Evolutionary conservation across 2,797 vertebrate genomes (phyloP).

Genomic region (Notamacropus eugenii): DNA sequence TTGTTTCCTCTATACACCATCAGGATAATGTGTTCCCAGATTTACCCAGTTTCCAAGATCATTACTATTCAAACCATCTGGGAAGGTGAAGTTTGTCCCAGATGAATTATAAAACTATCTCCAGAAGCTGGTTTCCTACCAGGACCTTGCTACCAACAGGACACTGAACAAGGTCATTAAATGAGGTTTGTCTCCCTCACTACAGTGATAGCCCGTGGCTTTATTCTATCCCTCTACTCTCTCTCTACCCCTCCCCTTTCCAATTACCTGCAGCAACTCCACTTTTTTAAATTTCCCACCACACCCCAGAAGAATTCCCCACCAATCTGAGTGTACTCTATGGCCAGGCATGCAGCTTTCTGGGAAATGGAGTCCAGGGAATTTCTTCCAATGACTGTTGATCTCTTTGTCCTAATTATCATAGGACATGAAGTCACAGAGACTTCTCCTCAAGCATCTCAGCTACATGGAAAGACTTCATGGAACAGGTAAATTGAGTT

Average conservation of each 20-base stretch:
- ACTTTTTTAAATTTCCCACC: neutral
- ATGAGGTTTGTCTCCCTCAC: neutral
- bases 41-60: neutral
- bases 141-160: neutral
- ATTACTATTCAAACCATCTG: neutral
- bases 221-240: neutral
- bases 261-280: neutral
- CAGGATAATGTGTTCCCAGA: neutral
- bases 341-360: neutral
- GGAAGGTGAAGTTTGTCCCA: neutral
- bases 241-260: neutral
- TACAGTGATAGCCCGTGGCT: neutral
- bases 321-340: neutral
- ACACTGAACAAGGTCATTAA: neutral
- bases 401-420: neutral
- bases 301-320: neutral
- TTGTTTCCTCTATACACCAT: neutral
- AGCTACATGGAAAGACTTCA: neutral
- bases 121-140: neutral
- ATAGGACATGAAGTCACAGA: neutral
- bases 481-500: neutral
- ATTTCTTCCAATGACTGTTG: neutral
- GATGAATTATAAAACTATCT: neutral
- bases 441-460: neutral
- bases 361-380: neutral